These are phyloP conservation scores for Nettapus auritus DNA, from an alignment of 2,113 vertebrate genomes.

Conservation along the genomic window DNA sequence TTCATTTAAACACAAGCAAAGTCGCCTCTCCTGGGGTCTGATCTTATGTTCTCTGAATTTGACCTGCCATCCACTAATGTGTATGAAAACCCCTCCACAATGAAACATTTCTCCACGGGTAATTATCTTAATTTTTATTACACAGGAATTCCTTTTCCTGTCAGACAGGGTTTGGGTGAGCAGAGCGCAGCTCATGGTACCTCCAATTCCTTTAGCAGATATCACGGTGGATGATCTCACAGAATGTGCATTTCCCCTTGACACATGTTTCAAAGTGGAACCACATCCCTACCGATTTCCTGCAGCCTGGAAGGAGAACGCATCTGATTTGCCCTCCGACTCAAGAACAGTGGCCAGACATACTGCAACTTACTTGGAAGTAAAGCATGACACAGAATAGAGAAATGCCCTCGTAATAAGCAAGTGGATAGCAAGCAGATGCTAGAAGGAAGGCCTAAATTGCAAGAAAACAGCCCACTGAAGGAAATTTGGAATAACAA, in stretches of 20 bases:
- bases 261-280: not conserved
- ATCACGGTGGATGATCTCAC: slow-evolving; percentile 31
- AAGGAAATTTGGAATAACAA: not conserved
- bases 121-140: slow-evolving; percentile 71
- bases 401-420: not conserved
- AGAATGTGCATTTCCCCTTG: slow-evolving; percentile 44
- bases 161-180: not conserved
- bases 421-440: not conserved
- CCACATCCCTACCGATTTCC: not conserved
- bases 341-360: not conserved
- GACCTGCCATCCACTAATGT: slow-evolving; percentile 29
- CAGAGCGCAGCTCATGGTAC: slow-evolving; percentile 3
- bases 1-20: not conserved
- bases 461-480: not conserved
- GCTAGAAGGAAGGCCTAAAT: not conserved
- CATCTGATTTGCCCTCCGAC: not conserved
- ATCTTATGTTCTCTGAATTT: slow-evolving; percentile 49
- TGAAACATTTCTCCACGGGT: slow-evolving; percentile 16
- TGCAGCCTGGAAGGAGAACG: not conserved
- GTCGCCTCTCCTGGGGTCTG: not conserved
- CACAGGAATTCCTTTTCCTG: slow-evolving; percentile 74
- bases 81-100: slow-evolving; percentile 32
- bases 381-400: not conserved
- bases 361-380: not conserved
- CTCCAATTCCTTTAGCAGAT: slow-evolving; percentile 31